These are phyloP conservation scores for Actinia equina DNA, from an alignment of 64 coral and sea anemone genomes.

Conservation along the genomic window DNA sequence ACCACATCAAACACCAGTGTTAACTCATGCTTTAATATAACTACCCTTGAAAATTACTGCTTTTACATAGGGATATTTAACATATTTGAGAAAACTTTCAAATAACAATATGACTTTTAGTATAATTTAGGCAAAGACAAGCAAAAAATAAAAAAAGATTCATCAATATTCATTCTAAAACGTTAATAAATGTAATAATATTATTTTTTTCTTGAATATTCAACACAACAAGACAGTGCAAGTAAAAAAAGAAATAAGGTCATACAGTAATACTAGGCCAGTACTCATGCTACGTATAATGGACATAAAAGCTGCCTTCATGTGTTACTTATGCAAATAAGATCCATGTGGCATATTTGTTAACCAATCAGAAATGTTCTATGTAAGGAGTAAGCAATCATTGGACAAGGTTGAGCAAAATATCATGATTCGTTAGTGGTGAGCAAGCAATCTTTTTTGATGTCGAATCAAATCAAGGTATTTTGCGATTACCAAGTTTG, in stretches of 20 bases:
- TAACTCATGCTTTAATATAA: slow-evolving; percentile 16
- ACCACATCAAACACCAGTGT: background rate
- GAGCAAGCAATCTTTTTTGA: too few species aligned
- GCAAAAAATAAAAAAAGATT: slow-evolving; percentile 6
- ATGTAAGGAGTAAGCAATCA: background rate
- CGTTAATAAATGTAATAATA: background rate
- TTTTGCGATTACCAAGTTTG: too few species aligned
- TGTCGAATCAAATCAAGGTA: too few species aligned
- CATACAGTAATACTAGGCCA: slow-evolving; percentile 12
- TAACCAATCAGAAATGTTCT: background rate
- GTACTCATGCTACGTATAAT: background rate
- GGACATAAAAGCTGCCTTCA: background rate
- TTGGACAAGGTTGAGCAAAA: too few species aligned
- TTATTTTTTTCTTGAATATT: background rate
- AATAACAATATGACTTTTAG: background rate
- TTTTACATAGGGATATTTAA: background rate
- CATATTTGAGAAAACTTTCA: background rate
- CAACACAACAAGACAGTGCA: background rate
- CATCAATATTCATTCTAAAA: slow-evolving; percentile 12
- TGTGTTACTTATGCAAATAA: background rate
- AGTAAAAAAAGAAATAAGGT: background rate
- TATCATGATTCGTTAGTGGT: too few species aligned
- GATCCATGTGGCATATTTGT: background rate
- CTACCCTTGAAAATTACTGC: slow-evolving; percentile 4
- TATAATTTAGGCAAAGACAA: slow-evolving; percentile 9